These are phyloP conservation scores for Siniperca knerii DNA, from an alignment of 2,113 vertebrate genomes.

Conservation along the genomic window DNA sequence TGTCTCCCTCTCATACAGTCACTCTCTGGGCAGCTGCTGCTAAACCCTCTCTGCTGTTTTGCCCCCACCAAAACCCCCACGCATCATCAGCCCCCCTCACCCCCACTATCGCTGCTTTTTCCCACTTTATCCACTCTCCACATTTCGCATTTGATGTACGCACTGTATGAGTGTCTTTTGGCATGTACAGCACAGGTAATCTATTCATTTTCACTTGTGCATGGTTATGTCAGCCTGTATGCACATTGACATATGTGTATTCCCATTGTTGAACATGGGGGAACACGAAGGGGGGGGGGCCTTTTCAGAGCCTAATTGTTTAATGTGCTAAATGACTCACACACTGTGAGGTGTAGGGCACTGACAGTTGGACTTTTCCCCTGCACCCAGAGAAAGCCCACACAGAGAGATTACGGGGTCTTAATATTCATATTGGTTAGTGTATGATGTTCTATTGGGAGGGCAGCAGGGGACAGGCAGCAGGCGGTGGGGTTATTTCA, in stretches of 20 bases:
- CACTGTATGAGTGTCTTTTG: neutral
- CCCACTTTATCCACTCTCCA: neutral
- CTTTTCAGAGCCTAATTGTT: slow-evolving; percentile 36
- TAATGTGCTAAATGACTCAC: slow-evolving; percentile 45
- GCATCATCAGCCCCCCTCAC: neutral
- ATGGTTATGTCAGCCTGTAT: neutral
- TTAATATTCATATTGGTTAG: slow-evolving; percentile 62
- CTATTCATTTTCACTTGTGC: neutral
- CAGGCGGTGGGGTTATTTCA: slow-evolving; percentile 20
- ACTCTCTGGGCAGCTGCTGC: slow-evolving; percentile 84
- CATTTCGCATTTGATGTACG: neutral
- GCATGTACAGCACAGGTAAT: neutral
- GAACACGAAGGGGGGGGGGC: neutral
- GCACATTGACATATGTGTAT: slow-evolving; percentile 9
- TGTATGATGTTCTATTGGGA: slow-evolving; percentile 41
- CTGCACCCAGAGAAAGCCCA: slow-evolving; percentile 12
- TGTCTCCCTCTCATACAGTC: slow-evolving; percentile 59
- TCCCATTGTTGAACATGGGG: slow-evolving; percentile 23
- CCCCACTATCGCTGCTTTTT: neutral
- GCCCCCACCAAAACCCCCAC: slow-evolving; percentile 35
- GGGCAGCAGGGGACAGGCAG: slow-evolving; percentile 33
- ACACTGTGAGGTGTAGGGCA: slow-evolving; percentile 4
- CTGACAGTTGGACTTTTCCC: neutral
- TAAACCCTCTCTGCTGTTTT: slow-evolving; percentile 62
- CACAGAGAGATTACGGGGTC: slow-evolving; percentile 20